Evolutionary conservation across 2,113 vertebrate genomes (phyloP).

Genomic region (Falcunculus frontatus): DNA sequence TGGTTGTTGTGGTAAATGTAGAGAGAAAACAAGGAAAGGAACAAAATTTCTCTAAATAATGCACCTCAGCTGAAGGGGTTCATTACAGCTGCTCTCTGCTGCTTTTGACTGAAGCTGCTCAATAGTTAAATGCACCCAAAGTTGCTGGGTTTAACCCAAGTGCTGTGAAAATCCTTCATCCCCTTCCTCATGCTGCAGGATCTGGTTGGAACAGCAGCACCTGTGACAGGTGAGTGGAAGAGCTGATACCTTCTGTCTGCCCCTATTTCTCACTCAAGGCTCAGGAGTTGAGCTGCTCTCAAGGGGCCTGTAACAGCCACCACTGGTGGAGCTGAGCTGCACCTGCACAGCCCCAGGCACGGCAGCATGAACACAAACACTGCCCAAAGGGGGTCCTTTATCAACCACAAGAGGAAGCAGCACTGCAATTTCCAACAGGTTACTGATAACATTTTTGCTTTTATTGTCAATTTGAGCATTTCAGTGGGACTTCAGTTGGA

Average conservation of each 20-base stretch:
- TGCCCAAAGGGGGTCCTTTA: not conserved
- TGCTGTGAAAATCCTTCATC: not conserved
- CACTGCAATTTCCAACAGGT: not conserved
- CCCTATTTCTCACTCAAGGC: not conserved
- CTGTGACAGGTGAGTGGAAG: not conserved
- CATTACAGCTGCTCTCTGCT: not conserved
- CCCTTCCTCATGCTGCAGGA: not conserved
- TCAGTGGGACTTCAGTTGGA: not conserved
- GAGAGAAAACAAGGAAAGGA: not conserved
- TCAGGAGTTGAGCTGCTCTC: not conserved
- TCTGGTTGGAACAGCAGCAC: not conserved
- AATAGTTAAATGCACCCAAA: not conserved
- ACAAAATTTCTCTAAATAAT: not conserved
- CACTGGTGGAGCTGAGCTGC: not conserved
- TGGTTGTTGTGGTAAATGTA: not conserved
- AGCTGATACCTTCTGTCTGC: not conserved
- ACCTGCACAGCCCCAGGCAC: not conserved
- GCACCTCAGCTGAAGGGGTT: not conserved
- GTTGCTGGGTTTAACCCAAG: rapidly evolving
- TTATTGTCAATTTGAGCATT: slow-evolving; percentile 7
- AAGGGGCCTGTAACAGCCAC: not conserved
- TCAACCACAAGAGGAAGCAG: not conserved
- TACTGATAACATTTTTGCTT: not conserved
- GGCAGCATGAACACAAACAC: not conserved
- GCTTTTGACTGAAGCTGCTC: not conserved